These are phyloP conservation scores for Vireo griseus DNA, from an alignment of 2,797 vertebrate genomes.

Conservation along the genomic window DNA sequence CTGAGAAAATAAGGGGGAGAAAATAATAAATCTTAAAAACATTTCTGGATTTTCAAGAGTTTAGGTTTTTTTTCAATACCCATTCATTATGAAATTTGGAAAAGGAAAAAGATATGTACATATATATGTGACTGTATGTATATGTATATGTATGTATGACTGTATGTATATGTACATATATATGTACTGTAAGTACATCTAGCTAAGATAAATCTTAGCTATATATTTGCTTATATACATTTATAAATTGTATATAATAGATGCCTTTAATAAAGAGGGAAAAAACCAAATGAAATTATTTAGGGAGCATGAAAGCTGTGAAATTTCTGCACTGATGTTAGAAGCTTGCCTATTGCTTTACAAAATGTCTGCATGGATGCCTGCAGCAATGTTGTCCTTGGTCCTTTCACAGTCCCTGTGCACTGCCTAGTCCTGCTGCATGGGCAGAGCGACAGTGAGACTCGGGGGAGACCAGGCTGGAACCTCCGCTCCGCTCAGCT, in stretches of 20 bases:
- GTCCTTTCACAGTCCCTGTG: background rate
- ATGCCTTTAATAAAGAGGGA: background rate
- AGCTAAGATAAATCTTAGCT: background rate
- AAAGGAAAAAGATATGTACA: background rate
- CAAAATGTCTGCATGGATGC: background rate
- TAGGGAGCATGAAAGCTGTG: background rate
- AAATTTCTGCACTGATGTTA: background rate
- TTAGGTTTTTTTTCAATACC: background rate
- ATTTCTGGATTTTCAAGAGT: background rate
- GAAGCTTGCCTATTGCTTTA: background rate
- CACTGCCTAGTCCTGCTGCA: background rate
- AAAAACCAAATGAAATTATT: background rate
- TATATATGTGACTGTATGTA: background rate
- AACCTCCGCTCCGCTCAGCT: background rate
- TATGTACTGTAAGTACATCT: background rate
- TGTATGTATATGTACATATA: background rate
- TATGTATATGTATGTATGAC: too few relatives aligned
- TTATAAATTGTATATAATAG: background rate
- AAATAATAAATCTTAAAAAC: background rate
- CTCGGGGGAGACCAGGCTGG: background rate
- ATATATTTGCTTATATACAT: background rate
- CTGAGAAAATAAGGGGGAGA: background rate
- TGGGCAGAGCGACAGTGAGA: background rate
- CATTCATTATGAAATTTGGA: background rate
- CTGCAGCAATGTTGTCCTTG: background rate